These are phyloP conservation scores for Dromococcyx pavoninus DNA, from an alignment of 2,797 vertebrate species.

Conservation along the genomic window DNA sequence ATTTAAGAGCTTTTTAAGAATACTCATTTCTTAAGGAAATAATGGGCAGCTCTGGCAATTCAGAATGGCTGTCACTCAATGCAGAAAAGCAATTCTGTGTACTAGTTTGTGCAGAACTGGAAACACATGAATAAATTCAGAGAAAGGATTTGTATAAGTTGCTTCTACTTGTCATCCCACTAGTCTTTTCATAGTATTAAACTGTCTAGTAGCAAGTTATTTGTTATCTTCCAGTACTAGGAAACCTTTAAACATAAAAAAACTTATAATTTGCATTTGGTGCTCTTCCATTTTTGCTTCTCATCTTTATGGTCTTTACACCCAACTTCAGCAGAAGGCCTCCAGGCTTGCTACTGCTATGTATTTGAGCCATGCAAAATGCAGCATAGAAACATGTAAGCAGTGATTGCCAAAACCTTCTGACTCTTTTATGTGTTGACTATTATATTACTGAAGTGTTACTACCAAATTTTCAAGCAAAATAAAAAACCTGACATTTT, in stretches of 20 bases:
- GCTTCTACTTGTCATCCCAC: background rate
- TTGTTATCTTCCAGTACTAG: background rate
- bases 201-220: background rate
- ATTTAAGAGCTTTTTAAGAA: background rate
- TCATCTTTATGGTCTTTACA: background rate
- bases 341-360: background rate
- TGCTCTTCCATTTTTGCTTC: background rate
- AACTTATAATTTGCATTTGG: background rate
- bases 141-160: background rate
- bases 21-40: background rate
- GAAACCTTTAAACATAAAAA: background rate
- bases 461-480: background rate
- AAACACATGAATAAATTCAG: background rate
- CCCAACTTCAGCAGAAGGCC: background rate
- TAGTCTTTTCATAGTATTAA: background rate
- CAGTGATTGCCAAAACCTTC: background rate
- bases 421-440: background rate
- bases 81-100: background rate
- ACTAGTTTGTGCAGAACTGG: background rate
- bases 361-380: background rate
- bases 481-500: background rate
- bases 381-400: background rate
- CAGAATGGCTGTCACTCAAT: background rate
- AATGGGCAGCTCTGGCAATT: background rate
- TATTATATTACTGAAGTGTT: background rate